Evolutionary conservation across 2,113 vertebrate species (phyloP).

Genomic region (Otolemur garnettii): DNA sequence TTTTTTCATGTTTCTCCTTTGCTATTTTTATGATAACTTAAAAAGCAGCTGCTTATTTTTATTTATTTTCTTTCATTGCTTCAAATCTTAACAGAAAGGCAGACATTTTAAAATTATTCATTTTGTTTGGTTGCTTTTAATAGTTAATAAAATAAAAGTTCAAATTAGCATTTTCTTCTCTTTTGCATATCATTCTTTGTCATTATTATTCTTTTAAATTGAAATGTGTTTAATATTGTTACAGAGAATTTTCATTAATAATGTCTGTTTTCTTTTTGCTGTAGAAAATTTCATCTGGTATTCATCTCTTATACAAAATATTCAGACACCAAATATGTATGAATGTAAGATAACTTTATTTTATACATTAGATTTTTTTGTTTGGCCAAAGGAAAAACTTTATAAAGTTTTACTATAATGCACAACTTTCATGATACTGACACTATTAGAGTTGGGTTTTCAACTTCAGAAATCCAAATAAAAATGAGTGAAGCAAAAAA

Average conservation of each 20-base stretch:
- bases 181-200: slow-evolving; percentile 36
- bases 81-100: slow-evolving; percentile 19
- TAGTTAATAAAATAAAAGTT: slow-evolving; percentile 31
- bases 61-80: slow-evolving; percentile 4
- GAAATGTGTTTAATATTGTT: slow-evolving; percentile 45
- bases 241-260: neutral
- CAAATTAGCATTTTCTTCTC: neutral
- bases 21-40: neutral
- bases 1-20: neutral
- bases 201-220: neutral
- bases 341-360: neutral
- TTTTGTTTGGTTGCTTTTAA: slow-evolving; percentile 43
- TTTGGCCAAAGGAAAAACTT: neutral
- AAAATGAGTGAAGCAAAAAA: neutral
- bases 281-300: neutral
- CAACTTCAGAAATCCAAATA: neutral
- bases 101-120: neutral
- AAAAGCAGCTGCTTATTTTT: neutral
- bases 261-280: neutral
- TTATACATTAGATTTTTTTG: neutral
- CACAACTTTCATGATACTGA: neutral
- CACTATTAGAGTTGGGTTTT: neutral
- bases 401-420: neutral
- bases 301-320: neutral
- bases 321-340: neutral